A percentile compares a stretch with the other conserved stretches of the same genome.
These are phyloP conservation scores for Malacosoma neustria DNA, from an alignment of 2,888 invertebrate species.

Conservation along the genomic window DNA sequence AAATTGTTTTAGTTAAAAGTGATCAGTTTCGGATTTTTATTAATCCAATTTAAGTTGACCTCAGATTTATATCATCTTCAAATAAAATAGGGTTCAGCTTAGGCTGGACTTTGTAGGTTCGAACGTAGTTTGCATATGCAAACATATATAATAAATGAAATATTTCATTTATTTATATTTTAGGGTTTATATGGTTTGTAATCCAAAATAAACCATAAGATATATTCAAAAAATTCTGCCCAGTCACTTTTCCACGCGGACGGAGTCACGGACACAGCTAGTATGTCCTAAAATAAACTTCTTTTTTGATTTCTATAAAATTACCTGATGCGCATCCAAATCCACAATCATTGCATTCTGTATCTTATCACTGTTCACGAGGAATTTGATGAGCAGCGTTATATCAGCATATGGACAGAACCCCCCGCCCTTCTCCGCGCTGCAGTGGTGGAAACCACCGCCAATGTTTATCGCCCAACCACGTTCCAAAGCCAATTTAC, in stretches of 20 bases:
- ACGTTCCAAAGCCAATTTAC: slow-evolving; percentile 85
- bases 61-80: too few relatives aligned
- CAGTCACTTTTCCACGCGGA: not conserved
- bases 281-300: not conserved
- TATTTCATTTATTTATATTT: too few relatives aligned
- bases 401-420: slow-evolving; percentile 95
- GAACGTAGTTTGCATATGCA: too few relatives aligned
- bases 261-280: not conserved
- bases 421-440: slow-evolving; percentile 83
- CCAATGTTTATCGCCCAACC: slow-evolving; percentile 95
- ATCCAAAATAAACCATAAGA: too few relatives aligned
- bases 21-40: too few relatives aligned
- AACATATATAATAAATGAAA: too few relatives aligned
- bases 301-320: not conserved
- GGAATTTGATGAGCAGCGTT: slow-evolving; percentile 81
- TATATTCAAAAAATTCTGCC: not conserved
- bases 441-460: slow-evolving; percentile 94
- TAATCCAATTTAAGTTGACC: too few relatives aligned
- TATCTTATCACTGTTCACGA: slow-evolving; percentile 74
- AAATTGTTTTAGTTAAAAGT: too few relatives aligned
- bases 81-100: too few relatives aligned
- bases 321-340: slow-evolving; percentile 92
- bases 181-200: too few relatives aligned
- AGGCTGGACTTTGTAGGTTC: too few relatives aligned
- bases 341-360: slow-evolving; percentile 90